Evolutionary conservation across 1,140 invertebrate species (phyloP), one percentile per base, ranked within the genome.

Genomic region (Adoxophyes honmai): DNA sequence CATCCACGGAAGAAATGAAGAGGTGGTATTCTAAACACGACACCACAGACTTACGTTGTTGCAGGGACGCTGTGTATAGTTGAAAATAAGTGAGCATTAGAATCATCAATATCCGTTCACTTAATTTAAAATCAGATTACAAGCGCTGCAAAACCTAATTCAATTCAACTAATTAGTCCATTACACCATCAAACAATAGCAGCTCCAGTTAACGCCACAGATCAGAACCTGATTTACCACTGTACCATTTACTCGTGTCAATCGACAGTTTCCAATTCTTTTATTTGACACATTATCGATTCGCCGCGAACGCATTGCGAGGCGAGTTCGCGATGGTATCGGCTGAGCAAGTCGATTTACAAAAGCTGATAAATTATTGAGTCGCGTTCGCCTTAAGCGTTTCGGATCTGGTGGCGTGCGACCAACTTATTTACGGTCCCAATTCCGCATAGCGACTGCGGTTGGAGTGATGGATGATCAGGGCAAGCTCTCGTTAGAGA

Each of bases 281-380:
- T 48, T 48, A 48, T 48, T 48, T 16, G 11, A 8, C 42, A 48
- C 42, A 48, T 48, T 33, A 48, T 48, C 42, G 42, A 48, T 48
- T 48, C 42, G 3, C 42, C 10, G 16, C 42, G 16, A 48, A 48
- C 42, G 42, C 11, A 48, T 48, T 48, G 21, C 42, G n/a, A 11
- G 21, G 16, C 42, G 16, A 48, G 42, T 48, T 48, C 42, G 42
- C 42, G 42, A 48, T 48, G 16, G 42, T 48, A 48, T 48, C 42
- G 42, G 42, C 21, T 11, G 16, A 48, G 42, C 42, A 48, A 48
- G 42, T 33, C 42, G 42, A 48, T 48, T 48, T 48, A 48, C 21
- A 48, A 48, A 48, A 48, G 42, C 42, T 48, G 42, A 21, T 48
- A 48, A 48, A 48, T 48, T 48, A 48, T 48, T 16, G 21, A 48